Evolutionary conservation across 2,113 vertebrate genomes (phyloP).

Genomic region (Paradisaea rubra): DNA sequence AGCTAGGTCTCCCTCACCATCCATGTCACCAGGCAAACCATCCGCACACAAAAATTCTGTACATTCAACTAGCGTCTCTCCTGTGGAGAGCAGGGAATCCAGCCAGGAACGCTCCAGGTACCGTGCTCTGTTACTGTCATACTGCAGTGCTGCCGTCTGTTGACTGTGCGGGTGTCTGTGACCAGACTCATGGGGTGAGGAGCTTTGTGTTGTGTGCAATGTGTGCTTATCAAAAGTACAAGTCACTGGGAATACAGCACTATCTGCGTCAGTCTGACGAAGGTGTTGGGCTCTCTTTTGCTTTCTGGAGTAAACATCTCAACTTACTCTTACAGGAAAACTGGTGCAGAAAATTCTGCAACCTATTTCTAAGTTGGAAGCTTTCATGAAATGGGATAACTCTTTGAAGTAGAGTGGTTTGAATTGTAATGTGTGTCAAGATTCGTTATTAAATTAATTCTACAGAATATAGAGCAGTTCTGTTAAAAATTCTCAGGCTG

Average conservation of each 20-base stretch:
- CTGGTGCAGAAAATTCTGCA: not conserved
- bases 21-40: conserved; percentile 76
- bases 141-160: not conserved
- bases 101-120: conserved; percentile 89
- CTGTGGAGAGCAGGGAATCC: conserved; percentile 86
- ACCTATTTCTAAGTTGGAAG: not conserved
- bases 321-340: not conserved
- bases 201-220: not conserved
- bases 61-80: conserved; percentile 83
- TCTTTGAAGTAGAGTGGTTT: not conserved
- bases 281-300: not conserved
- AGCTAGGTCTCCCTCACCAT: conserved; percentile 77
- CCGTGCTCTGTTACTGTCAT: fast-evolving
- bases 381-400: not conserved
- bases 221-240: not conserved
- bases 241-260: not conserved
- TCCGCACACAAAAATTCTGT: conserved; percentile 68
- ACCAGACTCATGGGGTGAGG: not conserved
- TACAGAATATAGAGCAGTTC: not conserved
- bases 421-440: not conserved
- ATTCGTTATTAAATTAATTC: not conserved
- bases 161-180: not conserved
- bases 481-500: not conserved
- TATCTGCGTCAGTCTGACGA: not conserved
- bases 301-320: not conserved